Evolutionary conservation across 2,113 vertebrate genomes (phyloP), one percentile per base, ranked within the genome.

Genomic region (Xyliphius kryptos): DNA sequence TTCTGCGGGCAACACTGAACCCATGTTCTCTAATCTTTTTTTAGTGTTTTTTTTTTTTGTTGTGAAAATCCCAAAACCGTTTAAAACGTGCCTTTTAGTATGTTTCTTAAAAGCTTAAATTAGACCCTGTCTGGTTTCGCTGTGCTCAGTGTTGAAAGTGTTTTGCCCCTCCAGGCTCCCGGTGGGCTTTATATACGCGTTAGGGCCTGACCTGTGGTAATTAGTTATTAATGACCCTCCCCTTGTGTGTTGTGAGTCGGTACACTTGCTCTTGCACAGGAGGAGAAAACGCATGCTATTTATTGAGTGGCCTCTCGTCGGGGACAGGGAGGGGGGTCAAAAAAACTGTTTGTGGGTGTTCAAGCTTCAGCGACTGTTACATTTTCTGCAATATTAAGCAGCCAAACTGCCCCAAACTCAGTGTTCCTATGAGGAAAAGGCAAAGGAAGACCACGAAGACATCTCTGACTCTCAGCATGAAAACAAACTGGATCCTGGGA

Each of bases 1-100:
- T 67, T 91, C 89, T 5, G 92, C 89, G 64, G 91, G 92, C 76
- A 96, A 86, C 76, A 93, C 92, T 12, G 93, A 97, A 81, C 93
- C 93, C 93, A 95, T 97, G 46, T 46, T 60, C 32, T 26, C 40
- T 49, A 11, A 37, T 12, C 21, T 48, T 26, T n/a, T n/a, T n/a
- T n/a, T n/a, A n/a, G n/a, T 40, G 53, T 22, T 9, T 13, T 41
- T 5, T 41, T n/a, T 5, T 6, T 46, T 46, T n/a, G n/a, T n/a
- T 46, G 43, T 41, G 5, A 14, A 11, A 41, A 41, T 10, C 9
- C 13, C 40, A 38, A 52, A 26, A 36, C 2, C 21, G 14, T 36
- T 14, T 10, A 44, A 38, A 14, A 3, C 46, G 43, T 46, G 14
- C n/a, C 6, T 6, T n/a, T 32, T 32, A 56, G 61, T 15, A 7